phyloP scores from a whole-genome alignment of 2,113 vertebrate genomes.

The Phoxinus phoxinus region DNA sequence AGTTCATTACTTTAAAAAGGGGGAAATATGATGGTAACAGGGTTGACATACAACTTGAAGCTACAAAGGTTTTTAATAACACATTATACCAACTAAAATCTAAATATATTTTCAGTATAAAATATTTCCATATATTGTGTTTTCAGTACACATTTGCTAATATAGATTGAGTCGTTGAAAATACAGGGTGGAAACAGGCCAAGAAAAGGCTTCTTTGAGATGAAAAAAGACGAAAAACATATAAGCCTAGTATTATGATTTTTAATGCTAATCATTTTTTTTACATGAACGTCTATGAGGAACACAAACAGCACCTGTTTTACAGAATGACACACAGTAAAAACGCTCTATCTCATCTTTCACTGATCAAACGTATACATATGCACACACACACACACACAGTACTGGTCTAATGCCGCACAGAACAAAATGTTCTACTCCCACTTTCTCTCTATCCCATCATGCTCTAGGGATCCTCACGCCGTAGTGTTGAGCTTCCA shows the following conservation, averaged over 20 bases:
- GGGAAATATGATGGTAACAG: background rate
- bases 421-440: constrained; percentile 48
- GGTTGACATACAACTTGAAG: background rate
- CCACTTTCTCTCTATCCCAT: background rate
- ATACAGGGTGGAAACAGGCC: background rate
- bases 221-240: background rate
- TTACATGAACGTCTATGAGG: background rate
- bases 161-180: background rate
- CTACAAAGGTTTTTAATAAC: background rate
- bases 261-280: background rate
- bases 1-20: background rate
- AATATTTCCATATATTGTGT: background rate
- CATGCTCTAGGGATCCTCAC: constrained; percentile 41
- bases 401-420: constrained; percentile 1
- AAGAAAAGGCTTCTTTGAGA: background rate
- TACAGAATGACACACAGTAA: background rate
- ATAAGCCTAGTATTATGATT: background rate
- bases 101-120: background rate
- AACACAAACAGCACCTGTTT: constrained; percentile 1
- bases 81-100: background rate
- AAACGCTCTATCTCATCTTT: background rate
- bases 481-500: constrained; percentile 37
- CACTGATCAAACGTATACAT: constrained; percentile 13
- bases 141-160: background rate
- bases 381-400: constrained; percentile 33